Evolutionary conservation across 2,113 vertebrate genomes (phyloP).

Genomic region (Natator depressus): DNA sequence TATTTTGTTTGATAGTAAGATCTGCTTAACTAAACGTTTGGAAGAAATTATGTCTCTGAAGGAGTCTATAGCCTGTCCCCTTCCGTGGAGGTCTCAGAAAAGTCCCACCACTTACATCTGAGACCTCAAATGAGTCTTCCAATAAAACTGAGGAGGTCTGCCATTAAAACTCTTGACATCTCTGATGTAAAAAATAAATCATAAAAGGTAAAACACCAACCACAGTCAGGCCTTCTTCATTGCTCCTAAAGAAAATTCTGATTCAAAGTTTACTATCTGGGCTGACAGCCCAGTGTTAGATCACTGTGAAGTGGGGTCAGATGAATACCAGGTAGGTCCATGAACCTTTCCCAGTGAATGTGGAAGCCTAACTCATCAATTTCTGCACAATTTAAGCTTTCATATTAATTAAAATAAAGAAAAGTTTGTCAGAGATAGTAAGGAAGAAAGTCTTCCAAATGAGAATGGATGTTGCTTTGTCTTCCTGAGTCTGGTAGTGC

Average conservation of each 20-base stretch:
- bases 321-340: background rate
- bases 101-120: background rate
- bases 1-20: background rate
- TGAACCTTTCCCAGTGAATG: no score
- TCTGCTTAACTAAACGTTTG: background rate
- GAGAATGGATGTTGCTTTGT: no score
- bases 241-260: background rate
- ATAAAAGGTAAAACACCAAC: background rate
- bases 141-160: background rate
- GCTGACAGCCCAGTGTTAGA: no score
- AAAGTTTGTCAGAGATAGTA: no score
- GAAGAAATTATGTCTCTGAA: background rate
- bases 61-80: background rate
- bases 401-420: no score
- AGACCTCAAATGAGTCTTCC: background rate
- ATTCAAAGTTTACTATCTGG: background rate
- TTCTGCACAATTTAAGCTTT: no score
- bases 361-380: no score
- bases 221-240: background rate
- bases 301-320: background rate
- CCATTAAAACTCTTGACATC: background rate
- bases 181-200: background rate
- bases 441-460: no score
- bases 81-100: background rate
- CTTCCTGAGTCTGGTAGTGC: no score